These are phyloP conservation scores for Gymnopithys bicolor DNA, from an alignment of 2,797 vertebrate genomes.

Conservation along the genomic window DNA sequence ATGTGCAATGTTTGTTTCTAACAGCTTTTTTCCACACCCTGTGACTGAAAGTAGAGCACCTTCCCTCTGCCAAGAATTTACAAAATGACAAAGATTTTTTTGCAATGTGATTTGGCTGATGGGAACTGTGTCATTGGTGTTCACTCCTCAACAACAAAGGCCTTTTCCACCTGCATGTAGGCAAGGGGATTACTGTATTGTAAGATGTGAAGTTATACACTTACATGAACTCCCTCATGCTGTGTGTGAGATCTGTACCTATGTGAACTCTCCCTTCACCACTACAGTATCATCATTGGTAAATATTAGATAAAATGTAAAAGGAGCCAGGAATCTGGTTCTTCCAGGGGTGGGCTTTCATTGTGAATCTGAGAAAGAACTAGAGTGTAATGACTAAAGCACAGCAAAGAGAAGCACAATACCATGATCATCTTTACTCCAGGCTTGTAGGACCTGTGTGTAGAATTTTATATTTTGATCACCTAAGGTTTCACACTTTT, in stretches of 20 bases:
- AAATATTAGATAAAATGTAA: not conserved
- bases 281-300: not conserved
- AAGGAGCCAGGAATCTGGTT: not conserved
- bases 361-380: not conserved
- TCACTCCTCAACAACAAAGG: not conserved
- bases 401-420: not conserved
- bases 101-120: not conserved
- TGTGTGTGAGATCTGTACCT: not conserved
- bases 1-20: not conserved
- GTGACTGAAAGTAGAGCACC: not conserved
- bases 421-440: not conserved
- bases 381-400: not conserved
- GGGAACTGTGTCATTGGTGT: not conserved
- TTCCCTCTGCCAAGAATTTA: constrained; percentile 8
- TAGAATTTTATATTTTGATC: not conserved
- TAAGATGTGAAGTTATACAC: not conserved
- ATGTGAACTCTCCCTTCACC: not conserved
- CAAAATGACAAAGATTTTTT: not conserved
- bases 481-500: not conserved
- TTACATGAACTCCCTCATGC: not conserved
- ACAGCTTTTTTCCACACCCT: not conserved
- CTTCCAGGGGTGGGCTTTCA: not conserved
- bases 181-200: not conserved
- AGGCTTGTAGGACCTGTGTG: not conserved
- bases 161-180: not conserved